phyloP scores from a whole-genome alignment of 2,113 vertebrate genomes.

The Lepus timidus region DNA sequence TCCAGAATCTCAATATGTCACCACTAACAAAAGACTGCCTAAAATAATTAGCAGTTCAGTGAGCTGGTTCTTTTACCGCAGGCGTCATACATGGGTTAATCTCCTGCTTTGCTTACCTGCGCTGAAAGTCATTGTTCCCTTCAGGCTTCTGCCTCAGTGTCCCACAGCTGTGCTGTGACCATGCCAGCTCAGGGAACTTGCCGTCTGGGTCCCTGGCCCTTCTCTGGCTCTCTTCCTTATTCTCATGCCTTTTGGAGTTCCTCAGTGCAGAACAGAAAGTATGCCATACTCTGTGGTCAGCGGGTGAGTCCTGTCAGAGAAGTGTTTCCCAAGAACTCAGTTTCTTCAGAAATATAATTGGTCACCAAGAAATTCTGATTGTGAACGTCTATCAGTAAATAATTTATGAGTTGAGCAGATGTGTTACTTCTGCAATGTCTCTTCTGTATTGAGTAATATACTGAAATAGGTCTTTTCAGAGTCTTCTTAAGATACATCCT shows the following conservation, averaged over 20 bases:
- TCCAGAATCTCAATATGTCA: conserved; percentile 62
- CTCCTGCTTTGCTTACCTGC: conserved; percentile 38
- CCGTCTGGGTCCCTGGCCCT: not conserved
- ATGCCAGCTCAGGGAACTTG: accelerated
- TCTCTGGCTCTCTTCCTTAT: not conserved
- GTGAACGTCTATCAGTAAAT: not conserved
- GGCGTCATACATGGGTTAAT: conserved; percentile 26
- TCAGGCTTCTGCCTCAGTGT: not conserved
- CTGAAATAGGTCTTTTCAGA: not conserved
- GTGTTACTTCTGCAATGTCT: not conserved
- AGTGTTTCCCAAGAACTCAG: not conserved
- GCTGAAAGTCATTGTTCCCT: conserved; percentile 17
- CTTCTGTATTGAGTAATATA: not conserved
- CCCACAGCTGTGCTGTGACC: accelerated
- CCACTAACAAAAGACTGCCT: conserved; percentile 79
- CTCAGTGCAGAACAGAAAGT: not conserved
- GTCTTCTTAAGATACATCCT: not conserved
- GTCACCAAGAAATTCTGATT: not conserved
- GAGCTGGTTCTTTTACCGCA: conserved; percentile 24
- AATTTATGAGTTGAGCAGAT: not conserved
- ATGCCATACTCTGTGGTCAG: accelerated
- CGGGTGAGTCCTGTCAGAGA: not conserved
- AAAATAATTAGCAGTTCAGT: conserved; percentile 75
- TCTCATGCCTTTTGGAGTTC: too few relatives aligned
- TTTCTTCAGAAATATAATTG: too few relatives aligned